A percentile compares a stretch with the other conserved stretches of the same genome.
These are phyloP conservation scores for Stomatorhinus ivindoensis DNA, from an alignment of 2,113 vertebrate species.

Conservation along the genomic window DNA sequence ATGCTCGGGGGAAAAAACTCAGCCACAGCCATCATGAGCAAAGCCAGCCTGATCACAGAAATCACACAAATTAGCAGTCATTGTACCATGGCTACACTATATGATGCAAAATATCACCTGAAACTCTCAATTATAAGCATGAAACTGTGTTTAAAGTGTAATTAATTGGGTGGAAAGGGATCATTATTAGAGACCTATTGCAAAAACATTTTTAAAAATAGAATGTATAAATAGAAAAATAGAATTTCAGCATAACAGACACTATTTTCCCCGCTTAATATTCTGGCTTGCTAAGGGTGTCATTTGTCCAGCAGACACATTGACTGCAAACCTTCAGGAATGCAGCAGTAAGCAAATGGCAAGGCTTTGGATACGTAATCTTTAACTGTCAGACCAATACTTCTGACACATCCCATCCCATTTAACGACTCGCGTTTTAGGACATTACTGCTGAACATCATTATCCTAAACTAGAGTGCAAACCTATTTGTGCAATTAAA, in stretches of 20 bases:
- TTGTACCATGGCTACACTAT: background rate
- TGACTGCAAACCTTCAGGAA: background rate
- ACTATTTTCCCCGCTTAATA: background rate
- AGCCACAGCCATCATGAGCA: background rate
- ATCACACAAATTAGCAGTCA: background rate
- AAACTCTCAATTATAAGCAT: background rate
- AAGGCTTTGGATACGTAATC: slow-evolving; percentile 12
- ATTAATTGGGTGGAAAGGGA: background rate
- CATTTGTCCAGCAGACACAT: background rate
- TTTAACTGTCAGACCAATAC: background rate
- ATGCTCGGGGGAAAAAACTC: background rate
- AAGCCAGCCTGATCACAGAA: background rate
- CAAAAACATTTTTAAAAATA: background rate
- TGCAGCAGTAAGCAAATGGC: background rate
- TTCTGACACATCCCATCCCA: background rate
- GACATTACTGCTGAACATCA: background rate
- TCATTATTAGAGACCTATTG: background rate
- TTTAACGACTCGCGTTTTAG: slow-evolving; percentile 3
- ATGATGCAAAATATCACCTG: background rate
- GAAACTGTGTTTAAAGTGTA: background rate
- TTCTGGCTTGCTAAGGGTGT: background rate
- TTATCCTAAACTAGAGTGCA: background rate
- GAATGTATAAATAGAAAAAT: background rate
- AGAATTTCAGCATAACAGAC: background rate
- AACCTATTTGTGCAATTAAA: background rate